Evolutionary conservation across 2,797 vertebrate species (phyloP), one percentile per base, ranked within the genome.

Genomic region (Sebastes nivosus): DNA sequence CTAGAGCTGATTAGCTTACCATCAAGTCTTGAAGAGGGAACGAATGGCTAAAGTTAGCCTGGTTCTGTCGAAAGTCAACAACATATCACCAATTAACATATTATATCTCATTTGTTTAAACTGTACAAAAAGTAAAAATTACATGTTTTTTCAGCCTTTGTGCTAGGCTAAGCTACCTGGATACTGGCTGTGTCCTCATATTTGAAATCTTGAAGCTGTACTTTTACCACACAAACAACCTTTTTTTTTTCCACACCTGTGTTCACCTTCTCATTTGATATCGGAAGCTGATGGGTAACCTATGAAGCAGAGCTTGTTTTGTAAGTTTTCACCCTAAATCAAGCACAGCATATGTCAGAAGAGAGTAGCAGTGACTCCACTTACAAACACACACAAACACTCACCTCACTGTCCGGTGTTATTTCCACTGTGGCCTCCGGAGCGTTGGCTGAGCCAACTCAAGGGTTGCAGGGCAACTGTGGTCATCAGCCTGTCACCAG

Each of bases 401-500:
- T 42, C 73, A 57, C 63, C 32, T 84, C 63, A 3, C 11, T 61
- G 25, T 72, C 76, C 32, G 2, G 18, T 46, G 25, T 84, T 86
- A 79, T 85, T 82, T 88, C 77, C 52, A 60, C 72, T 27, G 79
- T 2, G 42, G 87, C 83, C 66, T 77, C 67, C 4, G 10, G 54
- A 68, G 64, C 20, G 1, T 5, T 42, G 50, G 18, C 72, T 70
- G 57, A 73, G 69, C 66, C 59, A 72, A 80, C 65, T 81, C 42
- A 24, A 84, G 73, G 67, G 83, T 78, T 88, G 67, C 83, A 30
- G 70, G 66, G 70, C 71, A 83, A 83, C 87, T 84, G 71, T 75
- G 81, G 85, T 92, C 87, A 86, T 90, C 85, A 86, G 68, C 67
- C 87, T 90, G 88, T 91, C 88, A 88, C 89, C 88, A 82, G 72